A percentile compares a stretch with the other conserved stretches of the same genome.
Conservation (phyloP, 2,888 invertebrate species). For the Diaphora mendica region DNA sequence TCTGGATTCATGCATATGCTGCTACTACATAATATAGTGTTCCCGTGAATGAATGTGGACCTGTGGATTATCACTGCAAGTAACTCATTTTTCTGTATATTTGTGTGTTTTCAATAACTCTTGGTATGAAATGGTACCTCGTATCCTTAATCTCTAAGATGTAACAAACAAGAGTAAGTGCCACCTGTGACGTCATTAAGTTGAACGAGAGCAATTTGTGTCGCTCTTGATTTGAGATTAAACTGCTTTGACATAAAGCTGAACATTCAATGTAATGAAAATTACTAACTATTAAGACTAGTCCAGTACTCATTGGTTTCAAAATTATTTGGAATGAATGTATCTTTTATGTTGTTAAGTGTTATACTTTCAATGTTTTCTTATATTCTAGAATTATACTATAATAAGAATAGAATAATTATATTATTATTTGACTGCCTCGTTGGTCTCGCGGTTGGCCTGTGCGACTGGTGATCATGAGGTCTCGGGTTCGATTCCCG, state of each 20-base stretch:
- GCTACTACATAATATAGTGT: no score
- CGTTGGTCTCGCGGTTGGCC: no score
- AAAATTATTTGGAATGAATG: background rate
- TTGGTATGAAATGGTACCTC: background rate
- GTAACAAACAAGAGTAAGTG: constrained; percentile 12
- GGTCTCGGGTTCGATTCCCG: no score
- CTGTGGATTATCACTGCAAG: background rate
- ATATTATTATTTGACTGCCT: no score
- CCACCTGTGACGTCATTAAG: constrained; percentile 36
- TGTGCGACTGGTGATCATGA: no score
- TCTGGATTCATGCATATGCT: no score
- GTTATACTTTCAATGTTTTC: background rate
- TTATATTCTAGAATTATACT: no score
- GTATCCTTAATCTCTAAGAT: background rate
- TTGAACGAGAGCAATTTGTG: constrained; percentile 35
- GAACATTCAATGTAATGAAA: background rate
- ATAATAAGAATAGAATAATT: no score
- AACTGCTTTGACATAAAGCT: constrained; percentile 14
- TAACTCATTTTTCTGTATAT: background rate
- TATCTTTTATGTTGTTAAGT: background rate
- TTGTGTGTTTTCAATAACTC: background rate
- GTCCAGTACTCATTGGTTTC: background rate
- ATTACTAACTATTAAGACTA: background rate
- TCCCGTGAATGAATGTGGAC: no score
- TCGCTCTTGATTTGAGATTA: constrained; percentile 38